Conservation (phyloP, 2,797 vertebrate genomes). For the Hyperoplus lanceolatus region DNA sequence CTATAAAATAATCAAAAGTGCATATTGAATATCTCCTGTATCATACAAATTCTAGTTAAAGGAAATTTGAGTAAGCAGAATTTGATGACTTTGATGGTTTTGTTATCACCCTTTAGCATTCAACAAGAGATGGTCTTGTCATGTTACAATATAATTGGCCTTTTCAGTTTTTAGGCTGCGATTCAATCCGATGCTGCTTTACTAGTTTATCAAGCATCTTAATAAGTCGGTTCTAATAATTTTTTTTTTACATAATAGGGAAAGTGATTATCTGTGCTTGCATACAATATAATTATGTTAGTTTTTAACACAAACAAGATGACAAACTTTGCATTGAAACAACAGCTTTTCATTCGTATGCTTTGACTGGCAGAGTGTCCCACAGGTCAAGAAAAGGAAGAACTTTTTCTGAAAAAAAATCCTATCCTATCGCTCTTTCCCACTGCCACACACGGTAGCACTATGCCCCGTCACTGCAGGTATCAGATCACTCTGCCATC, state of each 20-base stretch:
- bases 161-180: not conserved
- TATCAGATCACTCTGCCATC: slow-evolving; percentile 54
- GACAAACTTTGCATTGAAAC: not conserved
- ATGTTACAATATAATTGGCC: not conserved
- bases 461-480: slow-evolving; percentile 18
- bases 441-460: slow-evolving; percentile 24
- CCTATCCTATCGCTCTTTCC: not conserved
- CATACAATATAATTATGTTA: not conserved
- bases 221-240: too few relatives aligned
- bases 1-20: not conserved
- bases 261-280: not conserved
- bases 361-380: not conserved
- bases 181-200: not conserved
- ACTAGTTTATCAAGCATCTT: not conserved
- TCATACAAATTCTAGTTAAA: not conserved
- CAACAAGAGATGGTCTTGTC: not conserved
- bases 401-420: slow-evolving; percentile 14
- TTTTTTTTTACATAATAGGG: not conserved
- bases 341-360: not conserved
- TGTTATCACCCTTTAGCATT: not conserved
- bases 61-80: not conserved
- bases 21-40: too few relatives aligned
- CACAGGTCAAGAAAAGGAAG: not conserved
- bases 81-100: not conserved
- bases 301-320: not conserved